Conservation (phyloP, 2,888 invertebrate species). For the Terebella lapidaria region DNA sequence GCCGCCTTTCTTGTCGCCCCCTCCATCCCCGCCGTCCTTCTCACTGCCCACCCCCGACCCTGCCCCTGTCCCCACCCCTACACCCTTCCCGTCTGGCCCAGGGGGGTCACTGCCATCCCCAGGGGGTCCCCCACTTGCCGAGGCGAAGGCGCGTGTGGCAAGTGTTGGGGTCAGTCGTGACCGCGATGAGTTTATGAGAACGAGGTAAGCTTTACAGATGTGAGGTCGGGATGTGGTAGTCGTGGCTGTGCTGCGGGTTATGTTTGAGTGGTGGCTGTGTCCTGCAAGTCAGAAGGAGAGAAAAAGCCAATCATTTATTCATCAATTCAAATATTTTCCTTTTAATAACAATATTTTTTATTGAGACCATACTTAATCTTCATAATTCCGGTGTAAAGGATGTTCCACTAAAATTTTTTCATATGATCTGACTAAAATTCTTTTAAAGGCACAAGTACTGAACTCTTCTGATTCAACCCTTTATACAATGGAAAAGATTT, state of each 20-base stretch:
- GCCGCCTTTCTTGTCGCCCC: conserved; percentile 51
- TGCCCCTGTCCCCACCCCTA: background rate
- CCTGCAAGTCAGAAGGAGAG: too few species aligned
- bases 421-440: too few species aligned
- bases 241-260: background rate
- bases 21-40: conserved; percentile 52
- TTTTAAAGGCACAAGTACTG: too few species aligned
- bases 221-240: background rate
- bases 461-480: too few species aligned
- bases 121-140: too few species aligned
- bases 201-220: background rate
- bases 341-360: background rate
- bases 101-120: background rate
- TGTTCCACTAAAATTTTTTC: background rate
- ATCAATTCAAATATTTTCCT: too few species aligned
- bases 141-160: too few species aligned
- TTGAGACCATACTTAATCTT: background rate
- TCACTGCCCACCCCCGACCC: conserved; percentile 43
- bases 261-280: too few species aligned
- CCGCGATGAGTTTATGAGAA: too few species aligned
- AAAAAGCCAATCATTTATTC: background rate
- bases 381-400: background rate
- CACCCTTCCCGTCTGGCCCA: background rate
- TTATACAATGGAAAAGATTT: too few species aligned
- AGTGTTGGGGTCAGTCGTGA: too few species aligned